phyloP scores from a whole-genome alignment of 2,113 vertebrate genomes.

The Triplophysa dalaica region DNA sequence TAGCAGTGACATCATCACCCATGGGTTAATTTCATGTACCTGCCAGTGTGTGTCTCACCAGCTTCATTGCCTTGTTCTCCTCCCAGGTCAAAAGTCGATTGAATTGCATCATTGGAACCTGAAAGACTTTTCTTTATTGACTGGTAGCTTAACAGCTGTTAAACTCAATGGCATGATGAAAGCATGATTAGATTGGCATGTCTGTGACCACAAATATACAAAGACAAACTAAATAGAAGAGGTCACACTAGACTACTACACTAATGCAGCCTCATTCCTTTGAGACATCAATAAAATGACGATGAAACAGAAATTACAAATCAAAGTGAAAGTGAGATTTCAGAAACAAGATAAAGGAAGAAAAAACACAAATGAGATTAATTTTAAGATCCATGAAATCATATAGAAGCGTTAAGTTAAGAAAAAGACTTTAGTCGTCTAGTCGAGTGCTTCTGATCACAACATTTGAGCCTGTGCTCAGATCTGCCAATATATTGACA shows the following conservation, averaged over 20 bases:
- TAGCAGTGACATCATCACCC: not conserved
- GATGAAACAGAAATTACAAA: not conserved
- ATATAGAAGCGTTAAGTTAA: too few species aligned
- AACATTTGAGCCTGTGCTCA: too few species aligned
- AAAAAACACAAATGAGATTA: not conserved
- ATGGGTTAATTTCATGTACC: not conserved
- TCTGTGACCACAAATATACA: conserved; percentile 49
- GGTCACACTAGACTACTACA: conserved; percentile 56
- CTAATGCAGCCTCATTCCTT: conserved; percentile 25
- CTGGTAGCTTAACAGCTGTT: conserved; percentile 64
- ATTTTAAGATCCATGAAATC: too few species aligned
- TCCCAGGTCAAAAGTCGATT: conserved; percentile 46
- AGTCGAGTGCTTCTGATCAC: too few species aligned
- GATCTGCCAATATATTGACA: too few species aligned
- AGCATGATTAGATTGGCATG: conserved; percentile 46
- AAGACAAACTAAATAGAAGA: conserved; percentile 62
- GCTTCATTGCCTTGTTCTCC: conserved; percentile 51
- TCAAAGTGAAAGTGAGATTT: too few species aligned
- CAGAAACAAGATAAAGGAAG: too few species aligned
- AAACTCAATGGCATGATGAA: conserved; percentile 56
- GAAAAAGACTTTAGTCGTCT: too few species aligned
- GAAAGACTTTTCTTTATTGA: conserved; percentile 48
- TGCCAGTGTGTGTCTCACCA: conserved; percentile 46
- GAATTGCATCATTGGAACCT: conserved; percentile 43
- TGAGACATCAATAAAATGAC: not conserved